Conservation (phyloP, 2,888 invertebrate genomes). For the Argyra leucocephala region DNA sequence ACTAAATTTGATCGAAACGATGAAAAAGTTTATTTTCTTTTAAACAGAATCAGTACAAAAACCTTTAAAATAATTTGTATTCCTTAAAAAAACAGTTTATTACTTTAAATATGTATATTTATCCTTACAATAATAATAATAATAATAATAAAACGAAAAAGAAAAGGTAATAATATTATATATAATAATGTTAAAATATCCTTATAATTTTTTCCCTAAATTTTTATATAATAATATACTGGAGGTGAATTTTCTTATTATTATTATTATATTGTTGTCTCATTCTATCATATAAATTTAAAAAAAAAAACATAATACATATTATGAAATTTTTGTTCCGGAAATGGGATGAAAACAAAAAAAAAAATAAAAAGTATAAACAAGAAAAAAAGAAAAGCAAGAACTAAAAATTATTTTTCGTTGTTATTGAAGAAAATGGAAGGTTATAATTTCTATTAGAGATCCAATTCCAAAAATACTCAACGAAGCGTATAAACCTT, state of each 20-base stretch:
- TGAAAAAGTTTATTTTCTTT: neutral
- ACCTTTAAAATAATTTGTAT: neutral
- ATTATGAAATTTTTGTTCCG: neutral
- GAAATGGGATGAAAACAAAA: neutral
- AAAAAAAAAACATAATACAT: no score
- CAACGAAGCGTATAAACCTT: slow-evolving; percentile 20
- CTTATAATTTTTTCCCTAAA: neutral
- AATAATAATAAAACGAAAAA: neutral
- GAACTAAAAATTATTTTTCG: no score
- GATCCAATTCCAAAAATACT: slow-evolving; percentile 12
- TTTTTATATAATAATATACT: neutral
- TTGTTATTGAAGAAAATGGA: neutral
- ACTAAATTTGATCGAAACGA: neutral
- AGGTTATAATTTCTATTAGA: neutral
- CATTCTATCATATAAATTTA: no score
- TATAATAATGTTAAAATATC: neutral
- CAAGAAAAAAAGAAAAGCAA: no score
- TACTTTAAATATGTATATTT: neutral
- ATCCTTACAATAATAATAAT: neutral
- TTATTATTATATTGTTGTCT: neutral
- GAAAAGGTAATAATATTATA: no score
- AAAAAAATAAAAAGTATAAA: neutral
- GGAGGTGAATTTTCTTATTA: neutral
- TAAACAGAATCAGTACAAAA: no score
- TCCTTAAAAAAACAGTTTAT: neutral